Evolutionary conservation across 2,888 invertebrate species (phyloP).

Genomic region (Sceliomorpha sp.): DNA sequence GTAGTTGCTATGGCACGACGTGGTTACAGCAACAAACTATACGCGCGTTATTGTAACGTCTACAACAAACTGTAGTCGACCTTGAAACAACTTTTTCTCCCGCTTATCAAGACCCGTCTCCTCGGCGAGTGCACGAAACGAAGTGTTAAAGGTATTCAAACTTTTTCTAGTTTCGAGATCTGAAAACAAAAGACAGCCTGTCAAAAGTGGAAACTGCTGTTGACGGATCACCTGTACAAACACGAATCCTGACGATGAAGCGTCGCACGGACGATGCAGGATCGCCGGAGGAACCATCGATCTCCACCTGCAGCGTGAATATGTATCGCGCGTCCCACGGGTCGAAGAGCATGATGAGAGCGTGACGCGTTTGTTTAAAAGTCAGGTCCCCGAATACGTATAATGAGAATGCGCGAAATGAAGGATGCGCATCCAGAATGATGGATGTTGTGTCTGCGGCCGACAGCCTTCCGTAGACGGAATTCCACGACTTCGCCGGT

Average conservation of each 20-base stretch:
- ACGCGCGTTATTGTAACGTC: too few species aligned
- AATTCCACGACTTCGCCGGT: conserved; percentile 57
- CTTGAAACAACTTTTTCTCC: too few species aligned
- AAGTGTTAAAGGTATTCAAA: too few species aligned
- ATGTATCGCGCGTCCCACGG: conserved; percentile 49
- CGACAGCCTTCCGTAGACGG: conserved; percentile 54
- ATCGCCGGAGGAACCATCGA: conserved; percentile 39
- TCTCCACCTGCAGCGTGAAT: conserved; percentile 52
- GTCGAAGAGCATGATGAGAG: conserved; percentile 23
- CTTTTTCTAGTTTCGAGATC: neutral
- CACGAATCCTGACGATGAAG: conserved; percentile 20
- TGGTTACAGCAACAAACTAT: too few species aligned
- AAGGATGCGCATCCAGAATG: conserved; percentile 66
- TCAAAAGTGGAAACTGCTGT: conserved; percentile 40
- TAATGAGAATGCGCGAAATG: conserved; percentile 65
- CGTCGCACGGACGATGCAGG: conserved; percentile 17
- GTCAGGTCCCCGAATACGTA: conserved; percentile 12
- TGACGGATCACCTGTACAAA: conserved; percentile 48
- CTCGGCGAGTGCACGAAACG: too few species aligned
- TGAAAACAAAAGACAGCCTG: conserved; percentile 30
- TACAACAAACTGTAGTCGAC: too few species aligned
- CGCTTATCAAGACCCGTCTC: too few species aligned
- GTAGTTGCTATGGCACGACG: too few species aligned
- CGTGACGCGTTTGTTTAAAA: neutral
- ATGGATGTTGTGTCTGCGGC: conserved; percentile 64